phyloP scores from a whole-genome alignment of 2,797 vertebrate species.

The Silurus aristotelis region DNA sequence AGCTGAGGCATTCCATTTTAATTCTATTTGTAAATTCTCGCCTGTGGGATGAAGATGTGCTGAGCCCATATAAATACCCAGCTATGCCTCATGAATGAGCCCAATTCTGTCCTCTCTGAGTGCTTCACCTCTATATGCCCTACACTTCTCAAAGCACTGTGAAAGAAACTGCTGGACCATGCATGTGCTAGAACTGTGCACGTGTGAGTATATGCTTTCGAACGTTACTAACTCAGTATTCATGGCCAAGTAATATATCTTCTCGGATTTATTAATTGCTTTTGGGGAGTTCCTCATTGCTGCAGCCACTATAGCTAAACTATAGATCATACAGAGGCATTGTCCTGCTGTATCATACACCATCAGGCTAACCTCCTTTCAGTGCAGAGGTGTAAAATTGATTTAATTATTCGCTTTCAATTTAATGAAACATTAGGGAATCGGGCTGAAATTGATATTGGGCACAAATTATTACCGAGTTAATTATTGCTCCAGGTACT shows the following conservation, averaged over 20 bases:
- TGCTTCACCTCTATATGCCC: conserved; percentile 63
- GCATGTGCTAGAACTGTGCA: not conserved
- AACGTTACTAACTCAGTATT: conserved; percentile 19
- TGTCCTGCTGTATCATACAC: conserved; percentile 49
- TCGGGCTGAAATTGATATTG: conserved; percentile 57
- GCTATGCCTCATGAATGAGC: conserved; percentile 52
- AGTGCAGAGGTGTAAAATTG: conserved; percentile 54
- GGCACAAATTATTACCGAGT: conserved; percentile 60
- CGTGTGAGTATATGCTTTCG: conserved; percentile 24
- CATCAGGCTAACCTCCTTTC: conserved; percentile 50
- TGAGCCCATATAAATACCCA: conserved; percentile 65
- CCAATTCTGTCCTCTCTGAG: conserved; percentile 56
- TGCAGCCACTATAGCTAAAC: conserved; percentile 40
- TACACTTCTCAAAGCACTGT: conserved; percentile 36
- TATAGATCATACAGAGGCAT: conserved; percentile 43
- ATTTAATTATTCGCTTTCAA: conserved; percentile 59
- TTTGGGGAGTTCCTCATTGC: conserved; percentile 42
- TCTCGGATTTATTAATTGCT: conserved; percentile 49
- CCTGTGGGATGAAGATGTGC: conserved; percentile 76
- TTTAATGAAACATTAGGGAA: conserved; percentile 61
- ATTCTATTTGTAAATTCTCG: conserved; percentile 85
- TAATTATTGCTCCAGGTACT: conserved; percentile 62
- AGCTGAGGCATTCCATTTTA: conserved; percentile 80
- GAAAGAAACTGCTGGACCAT: conserved; percentile 36
- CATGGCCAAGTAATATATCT: conserved; percentile 24